Evolutionary conservation across 2,113 vertebrate genomes (phyloP).

Genomic region (Australoheros scitulus): DNA sequence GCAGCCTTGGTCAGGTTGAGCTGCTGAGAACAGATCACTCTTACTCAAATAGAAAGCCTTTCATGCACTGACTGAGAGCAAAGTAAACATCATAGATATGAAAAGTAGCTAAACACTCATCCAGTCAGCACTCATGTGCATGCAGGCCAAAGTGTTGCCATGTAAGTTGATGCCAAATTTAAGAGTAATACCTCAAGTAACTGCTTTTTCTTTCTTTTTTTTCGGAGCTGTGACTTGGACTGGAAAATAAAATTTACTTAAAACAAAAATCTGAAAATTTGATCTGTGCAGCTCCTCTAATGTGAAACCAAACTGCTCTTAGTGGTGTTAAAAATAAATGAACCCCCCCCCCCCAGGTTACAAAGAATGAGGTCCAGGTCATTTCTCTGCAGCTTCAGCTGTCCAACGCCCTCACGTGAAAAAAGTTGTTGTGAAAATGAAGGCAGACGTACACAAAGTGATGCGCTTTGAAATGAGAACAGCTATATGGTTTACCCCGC

Average conservation of each 20-base stretch:
- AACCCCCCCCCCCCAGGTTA: neutral
- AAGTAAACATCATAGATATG: neutral
- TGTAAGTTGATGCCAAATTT: neutral
- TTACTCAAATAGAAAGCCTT: neutral
- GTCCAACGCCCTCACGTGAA: neutral
- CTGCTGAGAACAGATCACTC: conserved; percentile 7
- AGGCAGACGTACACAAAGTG: neutral
- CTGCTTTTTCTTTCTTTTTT: neutral
- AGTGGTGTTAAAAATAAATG: neutral
- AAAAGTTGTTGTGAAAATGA: no score
- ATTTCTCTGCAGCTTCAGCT: neutral
- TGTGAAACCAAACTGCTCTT: neutral
- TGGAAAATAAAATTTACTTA: conserved; percentile 1
- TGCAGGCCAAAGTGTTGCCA: neutral
- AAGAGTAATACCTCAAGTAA: neutral
- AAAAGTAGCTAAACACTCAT: neutral
- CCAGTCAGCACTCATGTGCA: neutral
- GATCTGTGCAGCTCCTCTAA: neutral
- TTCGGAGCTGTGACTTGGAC: neutral
- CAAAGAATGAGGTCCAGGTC: neutral
- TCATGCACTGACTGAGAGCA: neutral
- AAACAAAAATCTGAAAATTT: neutral
- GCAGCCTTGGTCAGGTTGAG: neutral
- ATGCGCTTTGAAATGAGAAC: neutral
- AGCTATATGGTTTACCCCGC: neutral